Conservation (phyloP, 2,888 invertebrate species). For the Drosophila mimetica region DNA sequence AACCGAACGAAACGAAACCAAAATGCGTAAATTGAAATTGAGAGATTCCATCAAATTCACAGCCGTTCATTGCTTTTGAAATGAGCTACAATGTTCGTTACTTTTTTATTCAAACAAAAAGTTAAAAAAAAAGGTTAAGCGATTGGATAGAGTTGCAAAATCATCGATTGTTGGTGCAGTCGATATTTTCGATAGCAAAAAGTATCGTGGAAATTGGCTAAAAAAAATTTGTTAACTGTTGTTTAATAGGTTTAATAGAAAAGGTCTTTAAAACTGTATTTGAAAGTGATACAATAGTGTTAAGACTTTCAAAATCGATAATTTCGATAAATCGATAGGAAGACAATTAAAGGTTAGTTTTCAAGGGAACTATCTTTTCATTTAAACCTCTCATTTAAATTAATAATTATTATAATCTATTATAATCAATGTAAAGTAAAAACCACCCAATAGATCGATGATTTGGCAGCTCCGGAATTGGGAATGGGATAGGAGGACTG, state of each 20-base stretch:
- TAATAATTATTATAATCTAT: no score
- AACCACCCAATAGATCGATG: background rate
- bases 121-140: constrained; percentile 6
- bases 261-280: no score
- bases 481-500: background rate
- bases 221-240: background rate
- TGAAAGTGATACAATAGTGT: no score
- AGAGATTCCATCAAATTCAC: constrained; percentile 81
- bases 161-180: background rate
- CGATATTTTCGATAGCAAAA: background rate
- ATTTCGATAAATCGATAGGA: no score
- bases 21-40: constrained; percentile 65
- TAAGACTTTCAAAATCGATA: no score
- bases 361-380: no score
- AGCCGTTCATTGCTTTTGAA: constrained; percentile 83
- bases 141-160: background rate
- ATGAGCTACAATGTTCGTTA: constrained; percentile 82
- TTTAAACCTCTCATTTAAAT: no score
- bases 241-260: no score
- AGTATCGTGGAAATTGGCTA: background rate
- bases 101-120: constrained; percentile 42
- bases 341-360: no score
- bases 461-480: background rate
- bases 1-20: constrained; percentile 45
- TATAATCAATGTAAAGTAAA: no score